Evolutionary conservation across 92 coral and sea anemone species (phyloP).

Genomic region (Phenganax marumi): DNA sequence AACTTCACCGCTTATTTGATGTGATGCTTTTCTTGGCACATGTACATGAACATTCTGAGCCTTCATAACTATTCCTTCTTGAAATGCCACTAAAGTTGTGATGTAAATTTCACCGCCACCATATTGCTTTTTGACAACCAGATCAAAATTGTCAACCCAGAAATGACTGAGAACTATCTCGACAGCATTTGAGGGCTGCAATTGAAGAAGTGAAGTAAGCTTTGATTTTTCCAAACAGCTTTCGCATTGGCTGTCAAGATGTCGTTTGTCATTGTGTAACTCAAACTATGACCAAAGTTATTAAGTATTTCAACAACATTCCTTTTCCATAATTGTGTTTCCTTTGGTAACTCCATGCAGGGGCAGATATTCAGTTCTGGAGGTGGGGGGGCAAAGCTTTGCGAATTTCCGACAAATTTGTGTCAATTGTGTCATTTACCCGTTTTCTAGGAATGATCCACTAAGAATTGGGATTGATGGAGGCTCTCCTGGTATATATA

Average conservation of each 20-base stretch:
- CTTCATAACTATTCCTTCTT: background rate
- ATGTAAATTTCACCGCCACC: conserved; percentile 8
- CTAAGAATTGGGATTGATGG: too few relatives aligned
- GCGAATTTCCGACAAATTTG: too few relatives aligned
- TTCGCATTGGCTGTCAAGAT: background rate
- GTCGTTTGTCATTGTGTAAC: background rate
- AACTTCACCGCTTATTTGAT: conserved; percentile 5
- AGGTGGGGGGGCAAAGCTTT: too few relatives aligned
- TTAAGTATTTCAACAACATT: conserved; percentile 1
- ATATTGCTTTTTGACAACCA: background rate
- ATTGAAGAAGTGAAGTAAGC: background rate
- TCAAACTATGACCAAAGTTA: background rate
- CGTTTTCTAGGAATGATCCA: too few relatives aligned
- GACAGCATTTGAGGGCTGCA: background rate
- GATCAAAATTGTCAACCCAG: conserved; percentile 5
- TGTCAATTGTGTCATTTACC: too few relatives aligned
- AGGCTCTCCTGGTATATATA: too few relatives aligned
- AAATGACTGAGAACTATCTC: background rate
- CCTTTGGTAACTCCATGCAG: too few relatives aligned
- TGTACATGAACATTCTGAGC: conserved; percentile 3
- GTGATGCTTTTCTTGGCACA: conserved; percentile 7
- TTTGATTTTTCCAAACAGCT: conserved; percentile 3
- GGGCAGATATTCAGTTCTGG: too few relatives aligned
- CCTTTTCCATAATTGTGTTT: conserved; percentile 7
- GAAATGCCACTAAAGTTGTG: background rate